These are phyloP conservation scores for Strigamia transsilvanica DNA, from an alignment of 2,888 invertebrate species.

Conservation along the genomic window DNA sequence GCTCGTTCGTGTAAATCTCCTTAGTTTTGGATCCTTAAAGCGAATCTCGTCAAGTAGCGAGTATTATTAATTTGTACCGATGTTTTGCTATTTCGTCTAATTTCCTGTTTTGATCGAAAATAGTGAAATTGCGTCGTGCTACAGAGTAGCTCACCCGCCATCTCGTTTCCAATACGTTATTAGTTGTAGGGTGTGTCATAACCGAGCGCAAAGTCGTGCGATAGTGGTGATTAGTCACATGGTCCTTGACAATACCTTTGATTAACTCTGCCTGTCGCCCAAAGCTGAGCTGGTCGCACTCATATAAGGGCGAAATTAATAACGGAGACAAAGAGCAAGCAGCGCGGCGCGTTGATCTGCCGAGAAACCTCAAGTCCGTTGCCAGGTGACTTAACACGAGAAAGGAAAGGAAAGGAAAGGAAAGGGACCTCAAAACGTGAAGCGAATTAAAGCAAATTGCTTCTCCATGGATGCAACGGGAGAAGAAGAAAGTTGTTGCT, in stretches of 20 bases:
- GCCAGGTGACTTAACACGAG: slow-evolving; percentile 11
- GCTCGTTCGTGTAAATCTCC: slow-evolving; percentile 26
- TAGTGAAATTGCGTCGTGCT: neutral
- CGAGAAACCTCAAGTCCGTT: neutral
- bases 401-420: neutral
- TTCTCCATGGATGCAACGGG: no score
- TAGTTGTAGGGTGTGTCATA: slow-evolving; percentile 12
- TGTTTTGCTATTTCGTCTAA: neutral
- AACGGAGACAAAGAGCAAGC: slow-evolving; percentile 6
- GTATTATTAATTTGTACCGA: neutral
- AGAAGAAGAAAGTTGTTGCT: no score
- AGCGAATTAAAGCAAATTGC: no score
- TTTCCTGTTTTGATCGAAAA: no score
- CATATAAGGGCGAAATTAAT: slow-evolving; percentile 4
- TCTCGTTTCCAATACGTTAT: neutral
- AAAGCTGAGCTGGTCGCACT: slow-evolving; percentile 12
- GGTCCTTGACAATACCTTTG: slow-evolving; percentile 38
- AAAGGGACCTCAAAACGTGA: no score
- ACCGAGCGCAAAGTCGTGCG: neutral
- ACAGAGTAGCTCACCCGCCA: no score
- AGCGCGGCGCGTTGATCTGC: no score
- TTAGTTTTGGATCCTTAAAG: neutral
- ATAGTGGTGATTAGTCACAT: slow-evolving; percentile 33
- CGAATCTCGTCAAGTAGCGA: neutral
- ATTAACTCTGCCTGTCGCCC: slow-evolving; percentile 36